phyloP scores from a whole-genome alignment of 2,888 invertebrate species.

The Rotaria macrura region DNA sequence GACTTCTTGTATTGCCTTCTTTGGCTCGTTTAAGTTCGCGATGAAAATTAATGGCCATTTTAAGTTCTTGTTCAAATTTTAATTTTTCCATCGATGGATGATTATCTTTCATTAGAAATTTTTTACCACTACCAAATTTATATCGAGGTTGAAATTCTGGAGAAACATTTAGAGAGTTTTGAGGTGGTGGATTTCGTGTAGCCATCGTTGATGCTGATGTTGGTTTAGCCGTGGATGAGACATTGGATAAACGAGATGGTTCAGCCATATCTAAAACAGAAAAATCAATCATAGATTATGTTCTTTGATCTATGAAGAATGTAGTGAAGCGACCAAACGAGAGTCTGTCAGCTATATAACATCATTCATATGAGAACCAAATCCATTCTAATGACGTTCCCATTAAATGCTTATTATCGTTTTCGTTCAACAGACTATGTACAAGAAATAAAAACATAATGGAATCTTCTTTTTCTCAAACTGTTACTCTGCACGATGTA shows the following conservation, averaged over 20 bases:
- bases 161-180: not conserved
- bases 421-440: too few species aligned
- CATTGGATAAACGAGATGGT: not conserved
- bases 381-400: too few species aligned
- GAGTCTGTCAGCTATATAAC: too few species aligned
- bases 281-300: too few species aligned
- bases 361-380: too few species aligned
- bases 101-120: not conserved
- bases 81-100: constrained; percentile 7
- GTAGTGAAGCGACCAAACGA: too few species aligned
- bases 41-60: not conserved
- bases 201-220: not conserved
- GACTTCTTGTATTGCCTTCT: not conserved
- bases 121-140: not conserved
- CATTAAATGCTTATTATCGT: too few species aligned
- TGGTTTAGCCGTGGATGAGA: not conserved
- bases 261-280: not conserved
- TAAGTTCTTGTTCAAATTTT: constrained; percentile 19
- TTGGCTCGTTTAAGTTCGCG: not conserved
- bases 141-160: not conserved
- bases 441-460: too few species aligned
- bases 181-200: not conserved
- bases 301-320: too few species aligned
- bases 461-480: too few species aligned
- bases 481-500: too few species aligned